Base-by-base conservation (phyloP, 2,113 vertebrate genomes). In the Eira barbara region DNA sequence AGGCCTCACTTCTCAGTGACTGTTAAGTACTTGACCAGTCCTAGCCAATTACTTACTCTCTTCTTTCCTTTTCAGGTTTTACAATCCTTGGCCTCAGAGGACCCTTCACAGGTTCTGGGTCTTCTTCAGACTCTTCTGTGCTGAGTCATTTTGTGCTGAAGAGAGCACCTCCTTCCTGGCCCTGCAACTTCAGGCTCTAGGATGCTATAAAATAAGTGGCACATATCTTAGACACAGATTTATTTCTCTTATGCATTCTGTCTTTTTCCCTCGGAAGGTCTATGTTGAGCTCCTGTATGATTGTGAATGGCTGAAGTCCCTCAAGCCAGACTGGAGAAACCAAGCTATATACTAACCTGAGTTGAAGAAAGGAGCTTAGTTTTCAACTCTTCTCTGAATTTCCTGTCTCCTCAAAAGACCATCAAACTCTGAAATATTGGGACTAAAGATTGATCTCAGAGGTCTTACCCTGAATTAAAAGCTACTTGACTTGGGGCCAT, bases 41-140 rank as follows among this genome's bases (percentile, higher is more conserved):
- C 18, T 97, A 89, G 17, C 79, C 95, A 97, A 97, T 95, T 93
- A 23, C 20, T 39, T 94, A 36, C n/a, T 93, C 29, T 97, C 76
- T 98, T 96, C 82, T 98, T 97, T 98, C 82, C 67, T 36, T 98
- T 98, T 87, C 96, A 99, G 99, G 63, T 91, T 97, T 81, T 78
- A 94, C 94, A 98, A 93, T 92, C 71, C 97, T 95, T 98, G 97
- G 97, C 97, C 92, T 97, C 95, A 96, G 84, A 97, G 92, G 97
- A 96, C 95, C 63, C 82, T 94, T 94, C 96, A 83, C 59, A 74
- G 71, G 79, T 85, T 96, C 91, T 94, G 91, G 17, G 84, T 83
- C 0, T 25, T 97, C 95, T 97, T 97, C 80, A 97, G 97, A 97
- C 74, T 85, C 67, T 97, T 45, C 79, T 92, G 95, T 96, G 83